Conservation (phyloP, 2,797 vertebrate genomes). For the Myiotriccus ornatus region DNA sequence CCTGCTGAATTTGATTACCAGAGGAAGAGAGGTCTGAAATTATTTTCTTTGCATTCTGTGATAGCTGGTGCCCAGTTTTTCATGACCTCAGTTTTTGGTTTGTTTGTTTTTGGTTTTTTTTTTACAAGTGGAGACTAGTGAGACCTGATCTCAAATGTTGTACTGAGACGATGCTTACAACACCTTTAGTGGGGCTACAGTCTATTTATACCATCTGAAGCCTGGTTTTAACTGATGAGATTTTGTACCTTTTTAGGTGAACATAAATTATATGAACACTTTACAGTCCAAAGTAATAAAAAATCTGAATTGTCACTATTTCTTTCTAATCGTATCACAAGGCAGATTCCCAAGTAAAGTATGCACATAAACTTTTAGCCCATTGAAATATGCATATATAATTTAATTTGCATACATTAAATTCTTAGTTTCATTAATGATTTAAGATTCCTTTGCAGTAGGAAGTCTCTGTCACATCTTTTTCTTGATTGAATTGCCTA, state of each 20-base stretch:
- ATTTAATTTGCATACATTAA: constrained; percentile 75
- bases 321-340: constrained; percentile 34
- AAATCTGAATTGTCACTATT: constrained; percentile 42
- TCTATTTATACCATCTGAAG: background rate
- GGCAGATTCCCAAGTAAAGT: constrained; percentile 49
- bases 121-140: background rate
- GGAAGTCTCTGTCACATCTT: constrained; percentile 34
- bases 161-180: background rate
- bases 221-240: background rate
- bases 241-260: constrained; percentile 40
- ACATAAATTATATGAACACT: constrained; percentile 37
- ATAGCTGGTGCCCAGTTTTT: background rate
- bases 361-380: constrained; percentile 57
- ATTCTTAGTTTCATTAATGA: constrained; percentile 64
- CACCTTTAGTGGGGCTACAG: background rate
- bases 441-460: constrained; percentile 59
- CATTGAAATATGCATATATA: constrained; percentile 65
- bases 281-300: constrained; percentile 49
- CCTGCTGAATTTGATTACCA: background rate
- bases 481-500: constrained; percentile 46
- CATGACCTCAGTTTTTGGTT: background rate
- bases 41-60: background rate
- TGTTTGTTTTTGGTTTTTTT: background rate
- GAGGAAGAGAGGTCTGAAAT: background rate
- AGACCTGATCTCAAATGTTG: background rate